These are phyloP conservation scores for Chorisops tibialis DNA, from an alignment of 2,888 invertebrate genomes.

Conservation along the genomic window DNA sequence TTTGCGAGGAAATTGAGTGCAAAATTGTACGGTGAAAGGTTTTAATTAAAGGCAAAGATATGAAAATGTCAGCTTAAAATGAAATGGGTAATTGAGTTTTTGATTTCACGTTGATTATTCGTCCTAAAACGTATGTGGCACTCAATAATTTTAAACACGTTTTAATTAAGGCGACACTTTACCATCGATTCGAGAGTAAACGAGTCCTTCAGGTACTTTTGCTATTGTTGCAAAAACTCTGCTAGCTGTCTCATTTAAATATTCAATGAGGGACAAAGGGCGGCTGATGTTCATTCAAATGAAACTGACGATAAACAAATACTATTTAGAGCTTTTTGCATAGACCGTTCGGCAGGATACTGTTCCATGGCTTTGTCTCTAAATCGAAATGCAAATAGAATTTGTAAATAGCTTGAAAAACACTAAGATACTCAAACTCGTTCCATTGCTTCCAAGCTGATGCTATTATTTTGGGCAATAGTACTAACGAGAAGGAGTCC, in stretches of 20 bases:
- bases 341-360: conserved; percentile 5
- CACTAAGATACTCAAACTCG: conserved; percentile 11
- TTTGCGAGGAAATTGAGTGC: too few species aligned
- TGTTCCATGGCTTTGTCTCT: conserved; percentile 14
- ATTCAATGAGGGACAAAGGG: conserved; percentile 25
- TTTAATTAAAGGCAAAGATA: too few species aligned
- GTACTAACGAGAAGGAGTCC: conserved; percentile 15
- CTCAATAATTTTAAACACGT: conserved; percentile 30
- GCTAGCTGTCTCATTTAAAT: conserved; percentile 26
- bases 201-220: conserved; percentile 18
- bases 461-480: not conserved
- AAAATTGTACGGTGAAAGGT: too few species aligned
- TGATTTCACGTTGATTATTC: conserved; percentile 19
- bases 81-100: not conserved
- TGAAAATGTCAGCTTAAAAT: not conserved
- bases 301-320: conserved; percentile 30
- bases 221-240: conserved; percentile 1
- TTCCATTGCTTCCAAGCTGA: not conserved
- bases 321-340: conserved; percentile 20
- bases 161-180: conserved; percentile 30
- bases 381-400: conserved; percentile 33
- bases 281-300: conserved; percentile 21
- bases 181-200: conserved; percentile 14
- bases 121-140: conserved; percentile 1
- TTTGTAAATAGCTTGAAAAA: conserved; percentile 32